These are phyloP conservation scores for Drosophila monieri DNA, from an alignment of 2,888 invertebrate genomes.

Conservation along the genomic window DNA sequence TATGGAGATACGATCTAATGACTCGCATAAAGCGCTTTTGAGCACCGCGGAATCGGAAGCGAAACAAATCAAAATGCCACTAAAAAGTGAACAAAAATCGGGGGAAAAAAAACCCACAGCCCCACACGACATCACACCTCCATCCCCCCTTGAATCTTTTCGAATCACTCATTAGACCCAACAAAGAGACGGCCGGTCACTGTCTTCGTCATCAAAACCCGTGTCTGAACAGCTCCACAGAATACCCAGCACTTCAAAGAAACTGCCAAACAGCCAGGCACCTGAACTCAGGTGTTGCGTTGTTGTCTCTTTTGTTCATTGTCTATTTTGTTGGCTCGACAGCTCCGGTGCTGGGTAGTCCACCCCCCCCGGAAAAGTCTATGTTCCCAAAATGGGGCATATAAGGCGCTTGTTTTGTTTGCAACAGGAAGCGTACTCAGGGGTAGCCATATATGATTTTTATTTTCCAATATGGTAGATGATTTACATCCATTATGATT, in stretches of 20 bases:
- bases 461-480: background rate
- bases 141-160: background rate
- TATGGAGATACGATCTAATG: constrained; percentile 61
- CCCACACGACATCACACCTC: constrained; percentile 48
- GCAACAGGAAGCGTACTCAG: constrained; percentile 5
- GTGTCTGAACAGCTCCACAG: constrained; percentile 40
- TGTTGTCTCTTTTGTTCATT: constrained; percentile 10
- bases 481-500: no score
- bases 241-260: constrained; percentile 45
- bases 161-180: constrained; percentile 61
- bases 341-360: background rate
- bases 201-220: constrained; percentile 37
- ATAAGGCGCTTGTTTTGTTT: constrained; percentile 22
- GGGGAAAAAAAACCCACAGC: constrained; percentile 20
- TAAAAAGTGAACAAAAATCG: constrained; percentile 28
- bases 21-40: constrained; percentile 51
- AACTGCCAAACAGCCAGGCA: constrained; percentile 10
- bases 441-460: background rate
- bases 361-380: background rate
- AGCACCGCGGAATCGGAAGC: constrained; percentile 67
- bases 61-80: constrained; percentile 63
- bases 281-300: constrained; percentile 47
- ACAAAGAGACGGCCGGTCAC: constrained; percentile 61
- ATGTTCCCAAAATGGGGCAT: constrained; percentile 11
- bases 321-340: constrained; percentile 25